Evolutionary conservation across 37 sponge, comb jelly and placozoan species (phyloP).

Genomic region (Chondrilla cf. caribensis): DNA sequence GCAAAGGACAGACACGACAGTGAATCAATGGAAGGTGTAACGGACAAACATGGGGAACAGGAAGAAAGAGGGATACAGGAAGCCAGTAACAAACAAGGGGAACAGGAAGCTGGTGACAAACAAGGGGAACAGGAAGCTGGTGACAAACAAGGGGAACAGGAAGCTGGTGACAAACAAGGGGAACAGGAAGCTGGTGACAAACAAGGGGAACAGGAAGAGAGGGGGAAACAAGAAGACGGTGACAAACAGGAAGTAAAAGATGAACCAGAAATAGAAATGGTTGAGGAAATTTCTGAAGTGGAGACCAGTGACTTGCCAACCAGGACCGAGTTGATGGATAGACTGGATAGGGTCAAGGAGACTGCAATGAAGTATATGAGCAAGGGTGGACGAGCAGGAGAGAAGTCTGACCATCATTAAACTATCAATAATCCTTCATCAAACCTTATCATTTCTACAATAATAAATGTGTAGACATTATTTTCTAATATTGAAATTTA

Average conservation of each 20-base stretch:
- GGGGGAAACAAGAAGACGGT: not conserved
- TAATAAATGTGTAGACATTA: not conserved
- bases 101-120: not conserved
- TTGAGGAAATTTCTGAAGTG: too few relatives aligned
- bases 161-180: not conserved
- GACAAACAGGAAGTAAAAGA: not conserved
- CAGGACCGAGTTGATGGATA: not conserved
- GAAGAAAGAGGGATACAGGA: not conserved
- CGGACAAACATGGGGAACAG: too few relatives aligned
- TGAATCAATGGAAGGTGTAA: too few relatives aligned
- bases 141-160: not conserved
- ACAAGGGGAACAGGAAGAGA: not conserved
- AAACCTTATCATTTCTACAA: too few relatives aligned
- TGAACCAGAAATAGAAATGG: too few relatives aligned
- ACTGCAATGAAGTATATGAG: constrained; percentile 10
- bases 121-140: not conserved
- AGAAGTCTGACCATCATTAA: not conserved
- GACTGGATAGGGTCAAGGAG: not conserved
- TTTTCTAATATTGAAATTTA: not conserved
- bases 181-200: not conserved
- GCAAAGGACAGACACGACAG: too few relatives aligned
- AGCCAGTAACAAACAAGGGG: not conserved
- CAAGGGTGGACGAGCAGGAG: constrained; percentile 5
- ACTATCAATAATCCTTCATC: too few relatives aligned
- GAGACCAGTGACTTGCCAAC: too few relatives aligned